These are phyloP conservation scores for Varanus salvator DNA, from an alignment of 2,113 vertebrate species.

Conservation along the genomic window DNA sequence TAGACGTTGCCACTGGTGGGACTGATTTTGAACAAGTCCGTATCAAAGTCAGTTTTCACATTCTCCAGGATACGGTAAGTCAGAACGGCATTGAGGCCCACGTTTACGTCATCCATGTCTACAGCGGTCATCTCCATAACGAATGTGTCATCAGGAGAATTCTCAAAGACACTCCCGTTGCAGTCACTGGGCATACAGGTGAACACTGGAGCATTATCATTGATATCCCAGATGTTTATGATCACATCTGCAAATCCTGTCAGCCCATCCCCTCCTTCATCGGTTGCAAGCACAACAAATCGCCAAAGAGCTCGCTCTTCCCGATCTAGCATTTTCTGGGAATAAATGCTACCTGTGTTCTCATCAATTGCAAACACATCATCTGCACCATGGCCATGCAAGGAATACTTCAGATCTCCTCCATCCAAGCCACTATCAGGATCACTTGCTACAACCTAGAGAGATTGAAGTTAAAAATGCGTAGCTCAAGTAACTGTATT, in stretches of 20 bases:
- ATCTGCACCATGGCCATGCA: slow-evolving; percentile 88
- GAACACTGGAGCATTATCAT: slow-evolving; percentile 86
- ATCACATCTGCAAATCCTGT: slow-evolving; percentile 92
- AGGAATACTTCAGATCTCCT: slow-evolving; percentile 86
- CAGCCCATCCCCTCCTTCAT: slow-evolving; percentile 89
- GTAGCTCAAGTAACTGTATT: not conserved
- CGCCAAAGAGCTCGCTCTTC: slow-evolving; percentile 88
- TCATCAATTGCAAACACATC: slow-evolving; percentile 89
- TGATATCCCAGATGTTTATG: slow-evolving; percentile 91
- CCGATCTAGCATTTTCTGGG: slow-evolving; percentile 83
- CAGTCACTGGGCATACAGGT: slow-evolving; percentile 83
- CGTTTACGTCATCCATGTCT: slow-evolving; percentile 85
- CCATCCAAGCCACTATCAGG: slow-evolving; percentile 83
- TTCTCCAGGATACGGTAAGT: slow-evolving; percentile 84
- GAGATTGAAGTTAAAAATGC: slow-evolving; percentile 24
- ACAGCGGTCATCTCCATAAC: slow-evolving; percentile 90
- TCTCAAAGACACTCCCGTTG: slow-evolving; percentile 83
- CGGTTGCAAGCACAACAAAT: slow-evolving; percentile 89
- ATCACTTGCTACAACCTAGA: slow-evolving; percentile 87
- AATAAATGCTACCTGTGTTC: slow-evolving; percentile 87
- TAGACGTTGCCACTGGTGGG: slow-evolving; percentile 82
- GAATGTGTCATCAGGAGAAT: slow-evolving; percentile 79
- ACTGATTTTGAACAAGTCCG: slow-evolving; percentile 84
- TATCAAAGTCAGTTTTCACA: slow-evolving; percentile 66
- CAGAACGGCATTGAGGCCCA: slow-evolving; percentile 87